Base-by-base conservation (phyloP, 2,113 vertebrate genomes). In the Cisticola juncidis region DNA sequence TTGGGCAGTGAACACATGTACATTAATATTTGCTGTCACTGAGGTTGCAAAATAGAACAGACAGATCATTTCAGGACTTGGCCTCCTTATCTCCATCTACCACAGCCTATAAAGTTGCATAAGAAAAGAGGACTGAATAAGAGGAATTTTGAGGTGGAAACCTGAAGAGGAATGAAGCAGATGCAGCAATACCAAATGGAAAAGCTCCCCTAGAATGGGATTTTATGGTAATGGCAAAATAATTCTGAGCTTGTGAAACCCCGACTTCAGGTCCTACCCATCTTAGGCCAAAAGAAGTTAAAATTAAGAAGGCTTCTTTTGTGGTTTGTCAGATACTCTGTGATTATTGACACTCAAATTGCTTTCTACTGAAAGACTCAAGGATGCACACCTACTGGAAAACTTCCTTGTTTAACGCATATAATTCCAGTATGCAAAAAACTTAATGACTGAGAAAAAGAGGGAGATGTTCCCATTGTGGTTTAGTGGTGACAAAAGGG, bases 401-500 rank as follows among this genome's bases (percentile, higher is more conserved):
- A 86, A 88, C 94, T 96, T 95, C 95, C 94, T 97, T 81, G 82
- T 97, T 81, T 68, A 84, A 89, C 0, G 0, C 69, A 28, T 76
- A 19, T 95, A 95, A 95, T 94, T 92, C 85, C 88, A 94, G 79
- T 94, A 96, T 95, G 95, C 82, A 94, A 97, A 90, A 94, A 92
- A 62, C 40, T 45, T 96, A 96, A 94, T 95, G 93, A 95, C 72
- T 61, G 90, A 90, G 88, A 92, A 96, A 96, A 94, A 93, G 86
- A 93, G n/a, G 79, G 90, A 86, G 86, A 92, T 71, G 92, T 66
- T 94, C 56, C 62, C 24, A 1, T 68, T 88, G 80, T 94, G 76
- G 82, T 86, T 95, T 84, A 45, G 72, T 92, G 80, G 88, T 81
- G 61, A 88, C 88, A 88, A 57, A 95, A 90, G 69, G 72, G 88